Evolutionary conservation across 2,113 vertebrate genomes (phyloP).

Genomic region (Bos taurus): ARS-UCD2.0 NC_037331.1:68744001-68744500

Average conservation of each 20-base stretch:
- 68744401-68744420: not conserved
- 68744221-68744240: not conserved
- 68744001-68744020: not conserved
- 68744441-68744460: not conserved
- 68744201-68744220: not conserved
- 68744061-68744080: not conserved
- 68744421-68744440: not conserved
- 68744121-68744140: not conserved
- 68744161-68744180: not conserved
- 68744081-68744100: not conserved
- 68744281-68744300: not conserved
- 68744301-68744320: not conserved
- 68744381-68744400: not conserved
- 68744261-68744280: not conserved
- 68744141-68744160: not conserved
- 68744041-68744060: not conserved
- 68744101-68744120: not conserved
- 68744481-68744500: not conserved
- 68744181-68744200: not conserved
- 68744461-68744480: not conserved
- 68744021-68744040: not conserved
- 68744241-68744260: not conserved
- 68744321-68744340: not conserved
- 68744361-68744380: not conserved
- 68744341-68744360: not conserved